phyloP scores from a whole-genome alignment of 1,140 invertebrate genomes.

The Leptinotarsa undecemlineata region DNA sequence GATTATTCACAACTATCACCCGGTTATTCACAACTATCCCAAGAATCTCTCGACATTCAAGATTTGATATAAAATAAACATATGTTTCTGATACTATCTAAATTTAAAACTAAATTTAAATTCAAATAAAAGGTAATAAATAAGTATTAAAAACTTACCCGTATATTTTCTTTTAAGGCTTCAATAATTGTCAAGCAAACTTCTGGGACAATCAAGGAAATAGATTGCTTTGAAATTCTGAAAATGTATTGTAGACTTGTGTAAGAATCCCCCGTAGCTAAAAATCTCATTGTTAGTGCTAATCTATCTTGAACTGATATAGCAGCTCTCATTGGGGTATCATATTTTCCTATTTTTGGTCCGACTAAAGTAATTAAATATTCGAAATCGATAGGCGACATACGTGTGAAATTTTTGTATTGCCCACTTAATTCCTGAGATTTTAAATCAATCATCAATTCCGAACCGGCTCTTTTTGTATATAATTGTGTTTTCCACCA shows the following conservation, averaged over 20 bases:
- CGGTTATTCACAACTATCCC: no score
- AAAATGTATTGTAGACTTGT: slow-evolving; percentile 42
- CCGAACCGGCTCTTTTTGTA: slow-evolving; percentile 10
- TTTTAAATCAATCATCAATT: slow-evolving; percentile 7
- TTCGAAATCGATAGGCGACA: slow-evolving; percentile 22
- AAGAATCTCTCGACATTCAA: no score
- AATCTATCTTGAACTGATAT: slow-evolving; percentile 35
- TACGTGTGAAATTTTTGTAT: slow-evolving; percentile 18
- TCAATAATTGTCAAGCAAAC: slow-evolving; percentile 35
- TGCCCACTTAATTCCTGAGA: slow-evolving; percentile 10
- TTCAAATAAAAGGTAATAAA: not conserved
- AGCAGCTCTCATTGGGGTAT: slow-evolving; percentile 16
- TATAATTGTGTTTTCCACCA: slow-evolving; percentile 24
- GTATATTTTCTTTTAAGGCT: slow-evolving; percentile 1
- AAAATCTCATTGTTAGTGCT: slow-evolving; percentile 45
- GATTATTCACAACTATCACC: no score
- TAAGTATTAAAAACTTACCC: not conserved
- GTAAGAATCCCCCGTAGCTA: slow-evolving; percentile 48
- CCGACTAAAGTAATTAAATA: slow-evolving; percentile 17
- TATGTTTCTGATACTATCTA: no score
- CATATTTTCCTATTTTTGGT: slow-evolving; percentile 10
- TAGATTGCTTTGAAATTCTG: slow-evolving; percentile 46
- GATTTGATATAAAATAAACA: no score
- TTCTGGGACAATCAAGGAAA: slow-evolving; percentile 47
- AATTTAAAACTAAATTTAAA: no score